Conservation (phyloP, 2,113 vertebrate species). For the Cryptotis parvus region DNA sequence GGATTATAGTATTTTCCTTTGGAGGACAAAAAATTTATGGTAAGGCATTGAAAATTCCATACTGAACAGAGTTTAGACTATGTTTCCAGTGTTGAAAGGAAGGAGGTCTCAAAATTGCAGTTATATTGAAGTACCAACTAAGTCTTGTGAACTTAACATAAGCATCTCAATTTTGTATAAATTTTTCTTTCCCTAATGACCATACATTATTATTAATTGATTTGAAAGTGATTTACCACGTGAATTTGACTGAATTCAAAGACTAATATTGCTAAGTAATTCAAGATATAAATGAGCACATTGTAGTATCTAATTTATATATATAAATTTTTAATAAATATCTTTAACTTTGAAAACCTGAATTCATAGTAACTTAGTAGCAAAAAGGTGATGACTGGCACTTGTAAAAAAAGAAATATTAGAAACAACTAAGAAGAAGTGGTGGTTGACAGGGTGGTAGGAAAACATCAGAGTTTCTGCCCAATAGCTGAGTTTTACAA, state of each 20-base stretch:
- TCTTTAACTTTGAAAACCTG: too few species aligned
- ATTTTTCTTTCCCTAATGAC: background rate
- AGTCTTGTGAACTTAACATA: background rate
- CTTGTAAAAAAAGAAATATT: too few species aligned
- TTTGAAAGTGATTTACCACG: background rate
- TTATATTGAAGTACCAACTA: background rate
- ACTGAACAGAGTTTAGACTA: background rate
- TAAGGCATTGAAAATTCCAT: background rate
- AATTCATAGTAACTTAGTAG: too few species aligned
- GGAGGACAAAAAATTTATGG: background rate
- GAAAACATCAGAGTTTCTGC: background rate
- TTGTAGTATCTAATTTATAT: background rate
- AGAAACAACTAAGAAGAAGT: background rate
- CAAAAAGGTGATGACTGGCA: too few species aligned
- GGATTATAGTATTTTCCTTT: background rate
- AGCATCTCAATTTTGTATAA: background rate
- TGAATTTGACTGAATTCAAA: background rate
- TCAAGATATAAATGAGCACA: background rate
- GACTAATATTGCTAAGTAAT: background rate
- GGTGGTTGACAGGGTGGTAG: background rate
- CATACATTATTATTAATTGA: background rate
- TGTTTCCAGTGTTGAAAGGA: background rate
- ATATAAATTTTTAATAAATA: background rate
- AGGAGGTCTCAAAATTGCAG: background rate
- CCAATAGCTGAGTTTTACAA: background rate